Evolutionary conservation across 2,888 invertebrate genomes (phyloP).

Genomic region (Conomelus anceps): DNA sequence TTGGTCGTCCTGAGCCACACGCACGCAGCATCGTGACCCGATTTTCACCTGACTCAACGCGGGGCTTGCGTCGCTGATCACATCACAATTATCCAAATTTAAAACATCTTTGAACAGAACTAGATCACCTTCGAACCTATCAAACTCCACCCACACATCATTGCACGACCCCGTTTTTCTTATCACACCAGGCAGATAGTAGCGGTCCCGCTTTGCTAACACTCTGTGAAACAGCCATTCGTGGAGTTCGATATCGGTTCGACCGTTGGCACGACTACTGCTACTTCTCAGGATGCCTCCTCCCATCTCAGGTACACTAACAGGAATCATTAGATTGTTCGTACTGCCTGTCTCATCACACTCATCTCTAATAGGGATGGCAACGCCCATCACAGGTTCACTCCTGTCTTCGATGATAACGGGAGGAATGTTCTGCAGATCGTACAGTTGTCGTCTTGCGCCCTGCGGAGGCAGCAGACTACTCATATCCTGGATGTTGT

Average conservation of each 20-base stretch:
- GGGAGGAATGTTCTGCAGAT: conserved; percentile 24
- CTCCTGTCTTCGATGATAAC: conserved; percentile 28
- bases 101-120: conserved; percentile 59
- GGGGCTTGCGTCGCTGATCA: conserved; percentile 90
- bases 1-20: conserved; percentile 43
- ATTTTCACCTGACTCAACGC: conserved; percentile 71
- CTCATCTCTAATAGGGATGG: background rate
- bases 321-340: conserved; percentile 1
- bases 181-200: conserved; percentile 84
- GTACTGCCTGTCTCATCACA: background rate
- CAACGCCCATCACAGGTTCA: conserved; percentile 17
- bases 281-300: conserved; percentile 16
- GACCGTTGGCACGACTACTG: conserved; percentile 20
- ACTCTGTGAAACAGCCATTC: conserved; percentile 93
- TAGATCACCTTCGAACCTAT: conserved; percentile 60
- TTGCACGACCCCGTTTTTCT: conserved; percentile 60
- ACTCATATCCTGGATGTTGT: background rate
- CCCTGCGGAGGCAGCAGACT: no score
- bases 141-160: conserved; percentile 74
- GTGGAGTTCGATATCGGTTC: conserved; percentile 64
- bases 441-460: conserved; percentile 12
- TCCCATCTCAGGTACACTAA: conserved; percentile 9
- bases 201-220: conserved; percentile 73
- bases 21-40: conserved; percentile 69
- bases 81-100: conserved; percentile 71